Evolutionary conservation across 2,113 vertebrate genomes (phyloP), one percentile per base, ranked within the genome.

Genomic region (Microcebus lehilahytsara): DNA sequence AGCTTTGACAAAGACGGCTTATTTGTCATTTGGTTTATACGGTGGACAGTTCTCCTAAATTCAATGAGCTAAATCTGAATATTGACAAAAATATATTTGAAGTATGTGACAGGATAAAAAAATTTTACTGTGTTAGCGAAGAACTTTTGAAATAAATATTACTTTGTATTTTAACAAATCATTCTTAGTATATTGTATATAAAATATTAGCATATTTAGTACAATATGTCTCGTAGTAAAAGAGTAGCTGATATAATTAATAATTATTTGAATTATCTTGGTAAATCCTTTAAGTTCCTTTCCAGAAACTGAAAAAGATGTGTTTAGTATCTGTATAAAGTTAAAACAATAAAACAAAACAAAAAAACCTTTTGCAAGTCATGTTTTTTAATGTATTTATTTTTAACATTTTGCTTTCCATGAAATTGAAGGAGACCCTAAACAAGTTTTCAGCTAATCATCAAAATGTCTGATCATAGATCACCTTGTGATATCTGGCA

Each of bases 141-240:
- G 12, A 56, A 30, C 19, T 71, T 84, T 75, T 80, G 58, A 96
- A 74, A 80, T 77, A 46, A 80, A 34, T 11, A 46, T 23, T 83
- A 62, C 13, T 60, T 92, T 53, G 12, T 42, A 53, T 91, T 53
- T 34, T 53, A 92, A 79, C 12, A 77, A 87, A 51, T 85, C 12
- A 89, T 95, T 95, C 6, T 92, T 85, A 62, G 71, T 37, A 56
- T 69, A 30, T 20, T 81, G 19, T 87, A 37, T 60, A 42, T 49
- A 66, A 94, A 94, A 93, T 91, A 90, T 37, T 64, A 78, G 37
- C 46, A 78, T 85, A 53, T 37, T 97, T 92, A 90, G 77, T 58
- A 49, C 17, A 96, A 60, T 6, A 27, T 64, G n/a, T 51, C 46
- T 92, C 37, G 12, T 72, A 42, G 27, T 77, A 12, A 78, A 96